Evolutionary conservation across 2,888 invertebrate genomes (phyloP).

Genomic region (Anoplius nigerrimus): DNA sequence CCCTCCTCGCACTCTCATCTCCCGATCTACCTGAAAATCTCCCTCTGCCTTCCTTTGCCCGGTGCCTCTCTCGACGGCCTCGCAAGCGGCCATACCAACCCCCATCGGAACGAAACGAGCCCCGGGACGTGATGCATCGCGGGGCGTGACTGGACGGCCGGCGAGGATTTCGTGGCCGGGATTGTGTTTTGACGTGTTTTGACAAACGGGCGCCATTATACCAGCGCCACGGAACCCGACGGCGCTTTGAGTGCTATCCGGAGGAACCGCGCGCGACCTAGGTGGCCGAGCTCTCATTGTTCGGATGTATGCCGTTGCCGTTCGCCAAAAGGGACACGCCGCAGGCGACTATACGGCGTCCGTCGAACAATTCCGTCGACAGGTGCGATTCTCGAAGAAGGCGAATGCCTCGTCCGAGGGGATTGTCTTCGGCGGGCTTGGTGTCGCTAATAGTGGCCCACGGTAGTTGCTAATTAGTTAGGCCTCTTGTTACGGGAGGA

Average conservation of each 20-base stretch:
- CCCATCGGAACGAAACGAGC: conserved; percentile 21
- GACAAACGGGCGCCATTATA: conserved; percentile 74
- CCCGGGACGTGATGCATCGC: conserved; percentile 65
- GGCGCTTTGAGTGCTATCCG: conserved; percentile 50
- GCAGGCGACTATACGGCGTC: too few relatives aligned
- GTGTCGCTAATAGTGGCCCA: too few relatives aligned
- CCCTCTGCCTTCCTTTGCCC: conserved; percentile 11
- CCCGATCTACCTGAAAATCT: conserved; percentile 2
- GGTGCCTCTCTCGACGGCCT: background rate
- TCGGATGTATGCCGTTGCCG: too few relatives aligned
- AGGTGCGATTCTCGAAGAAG: too few relatives aligned
- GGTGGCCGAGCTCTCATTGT: conserved; percentile 60
- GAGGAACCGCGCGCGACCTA: conserved; percentile 64
- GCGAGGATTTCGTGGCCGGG: conserved; percentile 64
- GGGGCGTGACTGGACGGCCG: conserved; percentile 66
- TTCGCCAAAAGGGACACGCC: too few relatives aligned
- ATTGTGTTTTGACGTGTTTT: conserved; percentile 74
- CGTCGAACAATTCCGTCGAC: conserved; percentile 51
- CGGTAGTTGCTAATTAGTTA: too few relatives aligned
- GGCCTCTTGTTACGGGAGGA: too few relatives aligned
- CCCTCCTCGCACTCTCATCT: conserved; percentile 2
- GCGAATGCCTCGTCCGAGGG: background rate
- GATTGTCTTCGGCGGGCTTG: too few relatives aligned
- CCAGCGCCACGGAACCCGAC: conserved; percentile 49
- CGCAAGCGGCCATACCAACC: background rate